Evolutionary conservation across 2,113 vertebrate species (phyloP).

Genomic region (Grammomys surdaster): DNA sequence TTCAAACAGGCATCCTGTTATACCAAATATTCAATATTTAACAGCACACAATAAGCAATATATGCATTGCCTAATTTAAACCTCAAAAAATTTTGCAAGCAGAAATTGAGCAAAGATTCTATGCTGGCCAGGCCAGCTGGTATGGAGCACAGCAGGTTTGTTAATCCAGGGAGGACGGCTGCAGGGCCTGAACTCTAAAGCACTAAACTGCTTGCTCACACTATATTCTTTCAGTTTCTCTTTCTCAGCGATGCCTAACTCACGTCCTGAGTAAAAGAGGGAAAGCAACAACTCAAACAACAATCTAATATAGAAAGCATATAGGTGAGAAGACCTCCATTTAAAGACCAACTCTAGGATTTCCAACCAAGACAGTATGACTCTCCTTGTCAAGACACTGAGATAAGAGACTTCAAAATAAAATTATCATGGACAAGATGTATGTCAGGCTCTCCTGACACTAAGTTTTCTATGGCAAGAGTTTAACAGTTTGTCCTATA

Average conservation of each 20-base stretch:
- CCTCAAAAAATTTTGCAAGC: constrained; percentile 55
- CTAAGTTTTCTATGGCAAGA: background rate
- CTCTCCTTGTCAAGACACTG: background rate
- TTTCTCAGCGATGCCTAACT: constrained; percentile 37
- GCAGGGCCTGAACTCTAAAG: background rate
- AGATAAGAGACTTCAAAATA: constrained; percentile 28
- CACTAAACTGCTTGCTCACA: constrained; percentile 62
- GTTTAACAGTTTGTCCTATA: background rate
- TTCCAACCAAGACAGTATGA: constrained; percentile 13
- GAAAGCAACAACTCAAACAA: constrained; percentile 37
- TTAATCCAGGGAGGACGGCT: background rate
- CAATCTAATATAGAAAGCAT: background rate
- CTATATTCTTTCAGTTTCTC: constrained; percentile 76
- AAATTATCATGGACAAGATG: background rate
- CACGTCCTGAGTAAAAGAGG: background rate
- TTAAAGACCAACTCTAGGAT: constrained; percentile 20
- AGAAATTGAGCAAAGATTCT: constrained; percentile 40
- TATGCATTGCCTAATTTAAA: constrained; percentile 17
- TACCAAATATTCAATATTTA: constrained; percentile 32
- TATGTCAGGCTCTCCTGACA: background rate
- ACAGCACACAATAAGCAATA: constrained; percentile 5
- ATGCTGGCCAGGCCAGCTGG: background rate
- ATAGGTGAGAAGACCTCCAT: constrained; percentile 1
- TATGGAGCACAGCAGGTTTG: background rate
- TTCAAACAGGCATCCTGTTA: constrained; percentile 12